These are phyloP conservation scores for Eudasyphora cyanicolor DNA, from an alignment of 2,888 invertebrate species.

Conservation along the genomic window DNA sequence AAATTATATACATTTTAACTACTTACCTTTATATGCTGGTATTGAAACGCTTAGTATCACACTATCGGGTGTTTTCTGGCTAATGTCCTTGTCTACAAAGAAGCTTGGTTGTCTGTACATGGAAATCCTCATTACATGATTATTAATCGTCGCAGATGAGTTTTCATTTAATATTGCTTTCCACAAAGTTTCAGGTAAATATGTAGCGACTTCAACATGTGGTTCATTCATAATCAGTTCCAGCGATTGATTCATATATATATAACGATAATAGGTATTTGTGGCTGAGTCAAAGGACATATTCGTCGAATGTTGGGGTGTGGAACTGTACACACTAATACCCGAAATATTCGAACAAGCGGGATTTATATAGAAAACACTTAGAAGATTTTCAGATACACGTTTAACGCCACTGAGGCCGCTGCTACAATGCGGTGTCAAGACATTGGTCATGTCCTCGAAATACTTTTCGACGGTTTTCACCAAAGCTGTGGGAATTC, in stretches of 20 bases:
- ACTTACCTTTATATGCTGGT: conserved; percentile 42
- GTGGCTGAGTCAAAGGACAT: conserved; percentile 25
- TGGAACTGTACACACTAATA: conserved; percentile 37
- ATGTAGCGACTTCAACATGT: conserved; percentile 44
- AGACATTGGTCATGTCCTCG: conserved; percentile 3
- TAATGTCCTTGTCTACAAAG: conserved; percentile 15
- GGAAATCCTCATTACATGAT: neutral
- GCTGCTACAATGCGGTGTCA: conserved; percentile 19
- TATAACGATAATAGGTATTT: conserved; percentile 17
- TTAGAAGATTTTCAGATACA: neutral
- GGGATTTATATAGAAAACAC: conserved; percentile 55
- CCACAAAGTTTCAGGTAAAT: conserved; percentile 45
- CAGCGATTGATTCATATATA: conserved; percentile 44
- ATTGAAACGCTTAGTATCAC: conserved; percentile 45
- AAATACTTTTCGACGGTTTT: conserved; percentile 43
- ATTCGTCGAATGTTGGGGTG: neutral
- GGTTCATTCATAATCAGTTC: conserved; percentile 24
- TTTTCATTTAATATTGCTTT: conserved; percentile 5
- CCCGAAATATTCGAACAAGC: conserved; percentile 52
- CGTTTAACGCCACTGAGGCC: neutral
- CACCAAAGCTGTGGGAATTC: conserved; percentile 11
- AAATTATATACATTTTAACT: too few species aligned
- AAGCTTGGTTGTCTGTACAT: neutral
- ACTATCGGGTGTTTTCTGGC: neutral
- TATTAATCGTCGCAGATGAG: too few species aligned